A percentile compares a stretch with the other conserved stretches of the same genome.
Conservation (phyloP, 2,113 vertebrate species). For the Arenaria interpres region DNA sequence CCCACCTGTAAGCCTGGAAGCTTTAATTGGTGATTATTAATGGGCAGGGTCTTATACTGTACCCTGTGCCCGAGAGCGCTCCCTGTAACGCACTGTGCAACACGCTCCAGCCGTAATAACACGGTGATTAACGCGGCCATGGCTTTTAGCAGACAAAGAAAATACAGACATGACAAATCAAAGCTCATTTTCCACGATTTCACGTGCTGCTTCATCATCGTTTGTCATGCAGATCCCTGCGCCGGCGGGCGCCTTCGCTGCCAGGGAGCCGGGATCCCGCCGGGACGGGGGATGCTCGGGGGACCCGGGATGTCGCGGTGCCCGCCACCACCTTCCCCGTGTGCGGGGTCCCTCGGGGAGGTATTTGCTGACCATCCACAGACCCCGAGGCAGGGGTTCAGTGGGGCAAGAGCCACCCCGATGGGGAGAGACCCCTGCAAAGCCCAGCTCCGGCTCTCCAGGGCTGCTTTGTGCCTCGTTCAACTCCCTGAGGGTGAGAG, state of each 20-base stretch:
- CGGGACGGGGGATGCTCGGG: fast-evolving
- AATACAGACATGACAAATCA: constrained; percentile 55
- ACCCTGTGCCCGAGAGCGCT: neutral
- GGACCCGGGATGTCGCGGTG: neutral
- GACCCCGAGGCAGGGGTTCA: neutral
- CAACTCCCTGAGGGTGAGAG: fast-evolving
- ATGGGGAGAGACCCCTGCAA: fast-evolving
- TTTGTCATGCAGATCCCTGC: neutral
- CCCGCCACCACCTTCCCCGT: neutral
- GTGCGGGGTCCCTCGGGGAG: fast-evolving
- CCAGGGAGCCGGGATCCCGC: neutral
- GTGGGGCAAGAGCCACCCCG: fast-evolving
- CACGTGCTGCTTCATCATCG: constrained; percentile 24
- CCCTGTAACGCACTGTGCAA: neutral
- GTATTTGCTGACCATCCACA: neutral
- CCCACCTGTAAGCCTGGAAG: neutral
- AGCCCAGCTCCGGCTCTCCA: neutral
- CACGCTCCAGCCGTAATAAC: neutral
- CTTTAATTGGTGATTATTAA: neutral
- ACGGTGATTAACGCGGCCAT: constrained; percentile 12
- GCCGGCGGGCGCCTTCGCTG: fast-evolving
- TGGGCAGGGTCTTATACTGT: neutral
- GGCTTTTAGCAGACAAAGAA: constrained; percentile 64
- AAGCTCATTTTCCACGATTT: constrained; percentile 53
- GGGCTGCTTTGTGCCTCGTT: fast-evolving